Evolutionary conservation across 2,888 invertebrate species (phyloP), one percentile per base, ranked within the genome.

Genomic region (Dasypogon diadema): DNA sequence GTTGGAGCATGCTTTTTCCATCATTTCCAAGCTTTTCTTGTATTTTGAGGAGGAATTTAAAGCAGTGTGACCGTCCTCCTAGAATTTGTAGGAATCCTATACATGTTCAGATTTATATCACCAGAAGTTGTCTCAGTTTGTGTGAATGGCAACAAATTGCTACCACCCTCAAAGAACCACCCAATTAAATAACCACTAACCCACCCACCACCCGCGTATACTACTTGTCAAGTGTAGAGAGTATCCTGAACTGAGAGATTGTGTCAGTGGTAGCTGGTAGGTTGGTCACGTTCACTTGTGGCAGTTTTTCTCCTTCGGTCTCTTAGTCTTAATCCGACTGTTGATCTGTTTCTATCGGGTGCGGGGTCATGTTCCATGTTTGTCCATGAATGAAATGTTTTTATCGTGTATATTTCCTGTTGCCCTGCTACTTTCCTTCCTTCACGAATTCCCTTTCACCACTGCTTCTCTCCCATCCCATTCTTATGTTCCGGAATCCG

Each of bases 301-400:
- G 30, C 42, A 42, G 12, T 42, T 42, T 42, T 42, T 76, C 83
- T 83, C 87, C 86, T 85, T 86, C 86, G 84, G 82, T 85, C 86
- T 86, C 87, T 87, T 87, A 76, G 76, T 76, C 56, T 48, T 34
- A 60, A 76, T 87, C 86, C 86, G 87, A 86, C 83, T 82, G 82
- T 84, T 85, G 85, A 87, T 86, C 84, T 87, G 87, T 85, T 83
- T 81, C 84, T 83, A 84, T 81, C 83, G 82, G 82, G 84, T 81
- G 83, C 84, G 48, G n/a, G 2, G 22, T 65, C n/a, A n/a, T n/a
- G n/a, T n/a, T n/a, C n/a, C n/a, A 60, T 58, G 42, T 65, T 55
- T 77, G 60, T n/a, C 82, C 86, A 87, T 87, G 87, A 87, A 87
- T 84, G 87, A 42, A 30, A 37, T 21, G 37, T 8, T 21, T 60